Evolutionary conservation across 1,140 invertebrate species (phyloP).

Genomic region (Neotoxoptera formosana): DNA sequence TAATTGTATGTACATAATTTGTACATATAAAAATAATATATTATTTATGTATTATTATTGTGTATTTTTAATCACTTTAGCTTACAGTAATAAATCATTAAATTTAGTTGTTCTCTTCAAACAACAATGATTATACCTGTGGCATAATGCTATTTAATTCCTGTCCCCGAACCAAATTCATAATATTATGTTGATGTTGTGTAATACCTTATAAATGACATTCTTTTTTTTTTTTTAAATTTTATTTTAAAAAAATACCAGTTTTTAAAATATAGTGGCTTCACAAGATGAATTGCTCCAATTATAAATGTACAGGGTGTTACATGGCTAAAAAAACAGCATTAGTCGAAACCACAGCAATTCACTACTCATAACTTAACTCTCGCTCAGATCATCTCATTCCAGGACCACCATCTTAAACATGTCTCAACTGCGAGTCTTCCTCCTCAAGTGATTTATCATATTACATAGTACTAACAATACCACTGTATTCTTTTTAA

Average conservation of each 20-base stretch:
- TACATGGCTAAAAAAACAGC: background rate
- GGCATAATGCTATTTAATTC: background rate
- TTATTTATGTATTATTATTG: background rate
- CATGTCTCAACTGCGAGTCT: background rate
- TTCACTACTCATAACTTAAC: background rate
- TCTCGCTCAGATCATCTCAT: background rate
- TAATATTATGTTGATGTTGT: background rate
- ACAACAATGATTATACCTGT: background rate
- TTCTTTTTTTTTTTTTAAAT: background rate
- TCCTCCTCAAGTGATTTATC: background rate
- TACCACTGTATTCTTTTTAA: background rate
- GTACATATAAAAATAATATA: background rate
- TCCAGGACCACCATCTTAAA: background rate
- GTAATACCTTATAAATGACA: background rate
- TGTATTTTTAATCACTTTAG: background rate
- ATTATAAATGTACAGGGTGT: background rate
- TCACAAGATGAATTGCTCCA: background rate
- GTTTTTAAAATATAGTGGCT: background rate
- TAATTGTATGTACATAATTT: background rate
- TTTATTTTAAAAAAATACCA: constrained; percentile 1
- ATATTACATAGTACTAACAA: background rate
- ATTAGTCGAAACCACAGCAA: background rate
- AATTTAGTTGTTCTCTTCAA: background rate
- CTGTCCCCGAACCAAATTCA: background rate
- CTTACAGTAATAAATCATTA: background rate